Base-by-base conservation (phyloP, 2,888 invertebrate species). In the Acholoe squamosa region DNA sequence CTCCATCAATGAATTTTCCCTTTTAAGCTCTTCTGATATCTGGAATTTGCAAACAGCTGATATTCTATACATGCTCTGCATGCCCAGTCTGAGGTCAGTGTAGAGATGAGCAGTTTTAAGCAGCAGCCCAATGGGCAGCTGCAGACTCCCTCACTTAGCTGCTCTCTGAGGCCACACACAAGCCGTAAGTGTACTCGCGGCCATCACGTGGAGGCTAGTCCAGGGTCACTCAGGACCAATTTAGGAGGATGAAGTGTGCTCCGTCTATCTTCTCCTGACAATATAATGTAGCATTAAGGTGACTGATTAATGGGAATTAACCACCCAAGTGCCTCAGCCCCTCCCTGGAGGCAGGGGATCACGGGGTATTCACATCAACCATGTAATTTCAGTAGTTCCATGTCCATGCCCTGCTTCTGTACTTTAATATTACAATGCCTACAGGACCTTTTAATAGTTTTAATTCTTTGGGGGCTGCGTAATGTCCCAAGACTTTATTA, bases 221-320 rank as follows among this genome's bases (percentile, higher is more conserved):
- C 61, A 61, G 61, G 22, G 22, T 61, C 61, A 61, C 61, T 61
- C 61, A 61, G n/a, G 22, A 19, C 61, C 61, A 61, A 61, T 61
- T 61, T 61, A n/a, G 12, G 61, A n/a, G 12, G 61, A 61, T 61
- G 61, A 61, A 61, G n/a, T 61, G 61, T 61, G 61, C 61, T 61
- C n/a, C 61, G 61, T 61, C 61, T 61, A 61, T 61, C 61, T 61
- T 61, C 61, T n/a, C 61, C 22, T 61, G 61, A 61, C 61, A 61
- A n/a, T 61, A 61, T 61, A 61, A 61, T 61, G 61, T 61, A 61
- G 61, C 61, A 61, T 61, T 61, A 61, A 61, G 19, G 61, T 61
- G 61, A 61, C 61, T 61, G 61, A 61, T 61, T 61, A 61, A 61
- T 61, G 61, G 3, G 61, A 61, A 61, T 61, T 61, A 61, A 61